A percentile compares a stretch with the other conserved stretches of the same genome.
Evolutionary conservation across 2,797 vertebrate genomes (phyloP).

Genomic region (Cottoperca gobio): DNA sequence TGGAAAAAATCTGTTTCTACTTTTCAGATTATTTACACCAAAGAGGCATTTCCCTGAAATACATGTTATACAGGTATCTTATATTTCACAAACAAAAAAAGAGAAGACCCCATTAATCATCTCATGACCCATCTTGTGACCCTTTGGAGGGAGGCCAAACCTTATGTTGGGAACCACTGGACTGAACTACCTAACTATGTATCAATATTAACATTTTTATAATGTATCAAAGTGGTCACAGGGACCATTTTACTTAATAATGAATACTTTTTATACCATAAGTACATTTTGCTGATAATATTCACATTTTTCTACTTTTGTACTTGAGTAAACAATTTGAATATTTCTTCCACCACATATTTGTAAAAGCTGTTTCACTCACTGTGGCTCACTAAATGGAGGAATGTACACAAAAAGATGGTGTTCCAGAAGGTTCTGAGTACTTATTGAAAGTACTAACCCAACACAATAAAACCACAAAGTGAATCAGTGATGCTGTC

Average conservation of each 20-base stretch:
- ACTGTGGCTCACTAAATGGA: background rate
- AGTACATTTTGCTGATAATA: background rate
- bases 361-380: background rate
- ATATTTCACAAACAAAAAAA: too few relatives aligned
- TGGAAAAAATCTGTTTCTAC: too few relatives aligned
- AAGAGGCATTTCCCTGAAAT: background rate
- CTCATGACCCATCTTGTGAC: background rate
- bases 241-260: background rate
- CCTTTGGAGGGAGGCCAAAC: background rate
- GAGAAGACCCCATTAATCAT: background rate
- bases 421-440: too few relatives aligned
- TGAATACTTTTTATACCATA: background rate
- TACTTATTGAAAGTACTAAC: background rate
- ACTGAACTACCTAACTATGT: background rate
- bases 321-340: background rate
- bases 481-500: background rate
- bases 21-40: background rate
- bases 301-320: background rate
- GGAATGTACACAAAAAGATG: too few relatives aligned
- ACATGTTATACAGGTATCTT: too few relatives aligned
- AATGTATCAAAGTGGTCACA: background rate
- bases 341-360: too few relatives aligned
- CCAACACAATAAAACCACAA: background rate
- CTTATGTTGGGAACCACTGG: too few relatives aligned
- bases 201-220: background rate